phyloP scores from a whole-genome alignment of 2,888 invertebrate species.

The Eilema griseolum region DNA sequence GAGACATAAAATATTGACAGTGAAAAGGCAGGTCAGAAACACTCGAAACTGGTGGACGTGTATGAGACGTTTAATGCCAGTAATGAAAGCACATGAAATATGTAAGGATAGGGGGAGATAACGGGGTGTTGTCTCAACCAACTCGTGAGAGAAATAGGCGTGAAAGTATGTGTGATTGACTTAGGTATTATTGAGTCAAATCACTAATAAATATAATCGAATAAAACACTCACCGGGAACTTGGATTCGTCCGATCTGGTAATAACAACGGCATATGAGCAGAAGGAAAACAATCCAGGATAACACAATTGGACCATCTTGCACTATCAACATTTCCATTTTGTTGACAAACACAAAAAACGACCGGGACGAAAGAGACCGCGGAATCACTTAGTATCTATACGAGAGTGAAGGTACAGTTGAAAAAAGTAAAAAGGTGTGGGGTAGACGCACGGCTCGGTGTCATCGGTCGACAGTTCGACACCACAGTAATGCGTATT shows the following conservation, averaged over 20 bases:
- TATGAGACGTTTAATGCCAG: too few relatives aligned
- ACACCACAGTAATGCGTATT: constrained; percentile 78
- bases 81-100: too few relatives aligned
- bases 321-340: constrained; percentile 74
- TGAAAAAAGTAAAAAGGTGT: constrained; percentile 57
- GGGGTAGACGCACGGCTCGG: constrained; percentile 77
- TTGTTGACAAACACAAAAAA: constrained; percentile 51
- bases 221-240: constrained; percentile 58
- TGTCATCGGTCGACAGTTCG: constrained; percentile 82
- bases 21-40: too few relatives aligned
- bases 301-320: constrained; percentile 78
- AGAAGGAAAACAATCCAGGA: constrained; percentile 81
- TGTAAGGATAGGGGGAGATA: too few relatives aligned
- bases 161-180: background rate
- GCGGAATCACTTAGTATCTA: constrained; percentile 17
- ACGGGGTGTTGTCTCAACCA: too few relatives aligned
- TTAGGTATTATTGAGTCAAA: background rate
- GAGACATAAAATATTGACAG: too few relatives aligned
- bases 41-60: too few relatives aligned
- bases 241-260: constrained; percentile 67
- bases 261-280: constrained; percentile 80
- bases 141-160: background rate
- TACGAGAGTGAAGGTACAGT: constrained; percentile 36
- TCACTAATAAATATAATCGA: background rate
- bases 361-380: constrained; percentile 22